Evolutionary conservation across 53 echinoderm and acorn worm species (phyloP).

Genomic region (Echinarachnius parma): DNA sequence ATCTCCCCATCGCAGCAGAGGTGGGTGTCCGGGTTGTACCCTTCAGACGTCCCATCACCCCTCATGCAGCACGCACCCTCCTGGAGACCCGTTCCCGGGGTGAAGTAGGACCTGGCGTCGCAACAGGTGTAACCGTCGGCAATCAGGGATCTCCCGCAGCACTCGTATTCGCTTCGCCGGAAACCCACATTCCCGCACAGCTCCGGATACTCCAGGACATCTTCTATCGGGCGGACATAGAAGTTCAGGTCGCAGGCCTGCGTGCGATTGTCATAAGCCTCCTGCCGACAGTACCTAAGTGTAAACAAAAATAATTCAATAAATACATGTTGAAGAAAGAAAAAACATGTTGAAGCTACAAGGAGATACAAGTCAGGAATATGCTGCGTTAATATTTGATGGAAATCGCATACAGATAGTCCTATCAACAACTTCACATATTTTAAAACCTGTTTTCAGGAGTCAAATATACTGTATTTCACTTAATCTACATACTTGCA

Average conservation of each 20-base stretch:
- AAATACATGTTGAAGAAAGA: no score
- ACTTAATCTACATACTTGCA: no score
- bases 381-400: background rate
- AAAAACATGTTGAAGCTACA: background rate
- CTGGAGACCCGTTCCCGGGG: constrained; percentile 44
- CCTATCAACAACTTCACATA: background rate
- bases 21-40: constrained; percentile 57
- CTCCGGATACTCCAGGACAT: constrained; percentile 24
- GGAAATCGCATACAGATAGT: background rate
- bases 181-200: constrained; percentile 41
- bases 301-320: background rate
- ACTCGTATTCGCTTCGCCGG: constrained; percentile 37
- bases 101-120: background rate
- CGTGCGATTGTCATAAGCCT: constrained; percentile 43
- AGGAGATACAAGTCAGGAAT: background rate
- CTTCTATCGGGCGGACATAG: constrained; percentile 26
- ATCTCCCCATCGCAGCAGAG: constrained; percentile 58
- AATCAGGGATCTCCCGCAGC: constrained; percentile 59
- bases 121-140: constrained; percentile 56
- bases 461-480: no score
- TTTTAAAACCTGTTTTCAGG: no score
- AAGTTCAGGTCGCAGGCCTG: constrained; percentile 31
- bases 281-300: constrained; percentile 45
- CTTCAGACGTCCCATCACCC: constrained; percentile 13
- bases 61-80: constrained; percentile 46